Evolutionary conservation across 64 coral and sea anemone species (phyloP).

Genomic region (Montipora capricornis): DNA sequence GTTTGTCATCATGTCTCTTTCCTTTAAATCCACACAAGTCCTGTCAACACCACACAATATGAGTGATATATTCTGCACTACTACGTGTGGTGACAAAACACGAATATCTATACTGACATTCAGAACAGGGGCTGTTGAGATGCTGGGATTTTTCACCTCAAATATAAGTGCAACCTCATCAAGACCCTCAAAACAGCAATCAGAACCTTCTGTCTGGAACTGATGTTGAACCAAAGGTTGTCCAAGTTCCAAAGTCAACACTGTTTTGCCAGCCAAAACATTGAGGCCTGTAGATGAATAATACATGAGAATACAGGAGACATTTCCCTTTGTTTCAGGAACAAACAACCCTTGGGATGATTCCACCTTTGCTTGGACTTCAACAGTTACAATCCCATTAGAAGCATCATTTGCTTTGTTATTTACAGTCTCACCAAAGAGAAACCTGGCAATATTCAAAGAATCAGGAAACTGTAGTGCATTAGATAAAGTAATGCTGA

Average conservation of each 20-base stretch:
- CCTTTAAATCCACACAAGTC: background rate
- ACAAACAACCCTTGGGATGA: conserved; percentile 27
- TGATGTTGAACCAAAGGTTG: conserved; percentile 51
- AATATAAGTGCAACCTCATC: conserved; percentile 38
- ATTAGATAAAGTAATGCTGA: conserved; percentile 25
- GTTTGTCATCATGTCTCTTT: conserved; percentile 20
- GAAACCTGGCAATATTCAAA: conserved; percentile 61
- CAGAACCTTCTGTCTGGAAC: conserved; percentile 25
- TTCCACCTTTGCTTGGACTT: conserved; percentile 42
- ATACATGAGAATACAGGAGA: conserved; percentile 57
- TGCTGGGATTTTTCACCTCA: conserved; percentile 64
- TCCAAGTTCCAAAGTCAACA: conserved; percentile 43
- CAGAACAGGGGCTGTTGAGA: conserved; percentile 41
- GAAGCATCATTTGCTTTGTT: background rate
- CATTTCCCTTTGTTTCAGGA: conserved; percentile 63
- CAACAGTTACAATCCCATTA: conserved; percentile 40
- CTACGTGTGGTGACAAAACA: conserved; percentile 17
- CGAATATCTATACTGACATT: conserved; percentile 35
- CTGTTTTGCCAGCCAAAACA: background rate
- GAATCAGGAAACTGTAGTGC: conserved; percentile 32
- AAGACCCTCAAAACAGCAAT: conserved; percentile 55
- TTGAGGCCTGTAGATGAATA: conserved; percentile 19
- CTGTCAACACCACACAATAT: conserved; percentile 39
- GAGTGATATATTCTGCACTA: background rate
- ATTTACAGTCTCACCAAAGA: conserved; percentile 54